Evolutionary conservation across 2,888 invertebrate genomes (phyloP).

Genomic region (Trilocha varians): DNA sequence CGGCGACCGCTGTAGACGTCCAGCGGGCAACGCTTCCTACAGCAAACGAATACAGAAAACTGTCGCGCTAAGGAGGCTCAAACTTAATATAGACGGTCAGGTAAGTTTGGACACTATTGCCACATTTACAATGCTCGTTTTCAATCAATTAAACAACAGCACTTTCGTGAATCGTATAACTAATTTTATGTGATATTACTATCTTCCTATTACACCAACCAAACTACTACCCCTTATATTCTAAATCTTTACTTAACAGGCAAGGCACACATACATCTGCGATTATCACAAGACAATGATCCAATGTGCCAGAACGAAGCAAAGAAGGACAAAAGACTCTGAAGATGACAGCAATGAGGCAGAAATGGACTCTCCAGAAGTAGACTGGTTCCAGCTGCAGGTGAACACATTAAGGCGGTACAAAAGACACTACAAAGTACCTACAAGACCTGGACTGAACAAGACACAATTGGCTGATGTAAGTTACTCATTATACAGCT

Average conservation of each 20-base stretch:
- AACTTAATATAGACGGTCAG: slow-evolving; percentile 86
- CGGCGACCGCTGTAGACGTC: slow-evolving; percentile 87
- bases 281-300: slow-evolving; percentile 97
- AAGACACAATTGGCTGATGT: slow-evolving; percentile 97
- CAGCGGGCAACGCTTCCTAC: slow-evolving; percentile 95
- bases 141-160: too few relatives aligned
- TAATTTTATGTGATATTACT: slow-evolving; percentile 2
- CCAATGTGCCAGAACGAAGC: slow-evolving; percentile 94
- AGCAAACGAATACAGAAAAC: slow-evolving; percentile 97
- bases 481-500: slow-evolving; percentile 56
- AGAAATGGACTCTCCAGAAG: slow-evolving; percentile 93
- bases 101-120: slow-evolving; percentile 19
- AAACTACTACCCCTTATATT: too few relatives aligned
- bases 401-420: slow-evolving; percentile 95
- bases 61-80: slow-evolving; percentile 91
- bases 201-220: too few relatives aligned
- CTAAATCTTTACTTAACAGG: too few relatives aligned
- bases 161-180: too few relatives aligned
- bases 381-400: slow-evolving; percentile 94
- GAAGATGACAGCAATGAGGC: slow-evolving; percentile 95
- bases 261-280: slow-evolving; percentile 96
- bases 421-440: slow-evolving; percentile 93
- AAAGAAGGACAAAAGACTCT: slow-evolving; percentile 89
- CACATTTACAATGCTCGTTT: slow-evolving; percentile 11
- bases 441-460: slow-evolving; percentile 92